phyloP scores from a whole-genome alignment of 2,797 vertebrate species.

The Babyrousa celebensis region DNA sequence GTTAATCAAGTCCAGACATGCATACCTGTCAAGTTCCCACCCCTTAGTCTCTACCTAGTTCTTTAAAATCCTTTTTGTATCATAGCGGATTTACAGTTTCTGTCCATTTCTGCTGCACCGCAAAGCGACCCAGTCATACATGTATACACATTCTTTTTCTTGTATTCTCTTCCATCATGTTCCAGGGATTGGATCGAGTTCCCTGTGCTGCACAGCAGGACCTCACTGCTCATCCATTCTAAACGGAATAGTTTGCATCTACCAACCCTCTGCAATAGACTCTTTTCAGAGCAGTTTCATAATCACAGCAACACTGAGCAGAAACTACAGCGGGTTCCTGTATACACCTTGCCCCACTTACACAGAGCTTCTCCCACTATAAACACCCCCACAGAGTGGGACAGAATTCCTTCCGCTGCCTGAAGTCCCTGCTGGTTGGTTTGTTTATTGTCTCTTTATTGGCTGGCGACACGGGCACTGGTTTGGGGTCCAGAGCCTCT shows the following conservation, averaged over 20 bases:
- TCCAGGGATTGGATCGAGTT: too few relatives aligned
- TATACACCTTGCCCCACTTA: fast-evolving
- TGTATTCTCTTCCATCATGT: too few relatives aligned
- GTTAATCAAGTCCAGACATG: background rate
- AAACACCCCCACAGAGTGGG: fast-evolving
- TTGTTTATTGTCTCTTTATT: background rate
- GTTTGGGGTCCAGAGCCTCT: background rate
- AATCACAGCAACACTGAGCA: background rate
- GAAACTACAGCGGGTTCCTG: background rate
- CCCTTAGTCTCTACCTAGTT: fast-evolving
- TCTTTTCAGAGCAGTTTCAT: background rate
- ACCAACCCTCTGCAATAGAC: too few relatives aligned
- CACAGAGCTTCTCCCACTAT: fast-evolving
- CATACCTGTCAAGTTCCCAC: fast-evolving
- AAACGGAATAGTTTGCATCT: too few relatives aligned
- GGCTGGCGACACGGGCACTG: background rate
- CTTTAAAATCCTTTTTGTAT: background rate
- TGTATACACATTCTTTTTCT: too few relatives aligned
- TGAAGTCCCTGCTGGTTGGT: background rate
- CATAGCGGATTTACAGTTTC: too few relatives aligned
- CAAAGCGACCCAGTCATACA: too few relatives aligned
- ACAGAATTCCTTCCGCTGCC: fast-evolving
- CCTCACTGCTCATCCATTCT: too few relatives aligned
- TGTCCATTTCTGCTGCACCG: too few relatives aligned
- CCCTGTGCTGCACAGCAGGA: too few relatives aligned